Conservation (phyloP, 2,797 vertebrate genomes). For the Leptoclinus maculatus region DNA sequence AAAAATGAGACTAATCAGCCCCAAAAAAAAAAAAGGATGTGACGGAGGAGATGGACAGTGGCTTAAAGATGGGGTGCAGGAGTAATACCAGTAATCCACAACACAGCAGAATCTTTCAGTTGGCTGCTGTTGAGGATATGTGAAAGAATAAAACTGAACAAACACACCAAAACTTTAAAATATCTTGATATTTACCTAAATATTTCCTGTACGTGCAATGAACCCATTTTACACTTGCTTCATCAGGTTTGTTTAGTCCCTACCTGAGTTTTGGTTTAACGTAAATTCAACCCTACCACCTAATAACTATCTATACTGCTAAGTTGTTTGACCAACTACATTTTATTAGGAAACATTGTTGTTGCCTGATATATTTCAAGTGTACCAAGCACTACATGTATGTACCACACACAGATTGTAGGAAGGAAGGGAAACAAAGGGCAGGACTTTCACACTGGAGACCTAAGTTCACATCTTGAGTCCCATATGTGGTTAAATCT, state of each 20-base stretch:
- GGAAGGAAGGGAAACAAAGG: no score
- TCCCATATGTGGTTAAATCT: background rate
- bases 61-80: background rate
- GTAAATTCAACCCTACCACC: background rate
- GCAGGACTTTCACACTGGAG: no score
- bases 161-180: background rate
- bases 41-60: background rate
- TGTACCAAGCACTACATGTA: no score
- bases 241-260: background rate
- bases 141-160: background rate
- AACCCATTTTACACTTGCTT: background rate
- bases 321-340: background rate
- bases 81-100: background rate
- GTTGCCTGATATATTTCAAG: no score
- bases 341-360: background rate
- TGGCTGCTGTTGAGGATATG: background rate
- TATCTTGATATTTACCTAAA: background rate
- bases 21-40: background rate
- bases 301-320: background rate
- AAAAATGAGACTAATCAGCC: slow-evolving; percentile 1
- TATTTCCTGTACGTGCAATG: background rate
- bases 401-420: no score
- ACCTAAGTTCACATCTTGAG: no score
- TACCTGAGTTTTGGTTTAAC: background rate
- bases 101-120: background rate